Evolutionary conservation across 2,888 invertebrate species (phyloP).

Genomic region (Epinotia nisella): DNA sequence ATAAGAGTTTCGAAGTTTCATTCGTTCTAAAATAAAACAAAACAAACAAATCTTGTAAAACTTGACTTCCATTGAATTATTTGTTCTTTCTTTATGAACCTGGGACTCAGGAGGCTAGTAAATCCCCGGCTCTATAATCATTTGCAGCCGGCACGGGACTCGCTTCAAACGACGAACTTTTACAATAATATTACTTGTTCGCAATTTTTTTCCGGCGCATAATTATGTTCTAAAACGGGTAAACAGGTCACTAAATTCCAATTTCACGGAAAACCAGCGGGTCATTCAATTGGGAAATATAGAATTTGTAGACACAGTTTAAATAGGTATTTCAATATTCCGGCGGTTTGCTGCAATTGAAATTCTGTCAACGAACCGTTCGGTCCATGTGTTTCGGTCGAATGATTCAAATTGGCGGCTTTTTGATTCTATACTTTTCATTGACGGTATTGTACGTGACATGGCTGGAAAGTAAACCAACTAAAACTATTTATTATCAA

Average conservation of each 20-base stretch:
- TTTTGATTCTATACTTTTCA: not conserved
- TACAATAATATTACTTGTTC: too few species aligned
- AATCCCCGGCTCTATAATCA: too few species aligned
- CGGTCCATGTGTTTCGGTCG: not conserved
- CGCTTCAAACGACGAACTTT: too few species aligned
- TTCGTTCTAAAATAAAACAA: too few species aligned
- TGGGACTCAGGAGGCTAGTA: too few species aligned
- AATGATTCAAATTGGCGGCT: not conserved
- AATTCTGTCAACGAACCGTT: slow-evolving; percentile 1
- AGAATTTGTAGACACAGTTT: slow-evolving; percentile 12
- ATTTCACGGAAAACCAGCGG: not conserved
- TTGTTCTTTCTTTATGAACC: too few species aligned
- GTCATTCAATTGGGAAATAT: slow-evolving; percentile 8
- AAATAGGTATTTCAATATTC: not conserved
- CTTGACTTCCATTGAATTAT: too few species aligned
- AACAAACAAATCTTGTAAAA: too few species aligned
- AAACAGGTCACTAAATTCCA: not conserved
- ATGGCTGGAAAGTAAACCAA: not conserved
- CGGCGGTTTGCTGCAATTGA: not conserved
- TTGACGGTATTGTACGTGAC: not conserved
- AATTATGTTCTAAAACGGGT: too few species aligned
- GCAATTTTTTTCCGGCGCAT: too few species aligned
- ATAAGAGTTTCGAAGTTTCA: too few species aligned
- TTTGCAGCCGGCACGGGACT: too few species aligned
- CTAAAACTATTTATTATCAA: not conserved